A percentile compares a stretch with the other conserved stretches of the same genome.
Evolutionary conservation across 2,888 invertebrate genomes (phyloP).

Genomic region (Lasioglossum calceatum): DNA sequence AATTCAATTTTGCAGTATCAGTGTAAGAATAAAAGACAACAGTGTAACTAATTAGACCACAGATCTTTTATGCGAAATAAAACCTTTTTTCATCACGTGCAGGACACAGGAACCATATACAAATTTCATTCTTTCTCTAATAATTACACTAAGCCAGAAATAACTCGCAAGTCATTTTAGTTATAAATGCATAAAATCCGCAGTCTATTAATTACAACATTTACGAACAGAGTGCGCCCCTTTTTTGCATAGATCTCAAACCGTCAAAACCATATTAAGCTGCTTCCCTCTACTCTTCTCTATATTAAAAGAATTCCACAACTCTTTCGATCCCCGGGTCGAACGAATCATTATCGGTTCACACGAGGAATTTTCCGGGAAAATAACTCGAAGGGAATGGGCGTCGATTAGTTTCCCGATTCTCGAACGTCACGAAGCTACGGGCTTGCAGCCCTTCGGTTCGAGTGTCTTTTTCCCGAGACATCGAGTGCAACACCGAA

Average conservation of each 20-base stretch:
- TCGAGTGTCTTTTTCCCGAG: neutral
- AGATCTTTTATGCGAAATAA: no score
- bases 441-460: neutral
- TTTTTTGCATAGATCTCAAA: neutral
- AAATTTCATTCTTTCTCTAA: no score
- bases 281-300: neutral
- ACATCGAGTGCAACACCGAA: conserved; percentile 22
- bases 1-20: no score
- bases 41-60: no score
- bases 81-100: no score
- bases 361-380: neutral
- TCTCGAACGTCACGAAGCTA: neutral
- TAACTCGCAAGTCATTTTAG: no score
- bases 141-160: no score
- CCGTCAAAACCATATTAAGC: neutral
- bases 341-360: neutral
- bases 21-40: no score
- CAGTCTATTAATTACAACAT: neutral
- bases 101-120: no score
- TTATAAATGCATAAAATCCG: no score
- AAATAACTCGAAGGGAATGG: neutral
- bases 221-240: neutral
- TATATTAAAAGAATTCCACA: neutral
- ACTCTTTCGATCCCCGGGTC: neutral
- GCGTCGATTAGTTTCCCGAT: neutral